These are phyloP conservation scores for Chaetops frenatus DNA, from an alignment of 2,113 vertebrate species.

Conservation along the genomic window DNA sequence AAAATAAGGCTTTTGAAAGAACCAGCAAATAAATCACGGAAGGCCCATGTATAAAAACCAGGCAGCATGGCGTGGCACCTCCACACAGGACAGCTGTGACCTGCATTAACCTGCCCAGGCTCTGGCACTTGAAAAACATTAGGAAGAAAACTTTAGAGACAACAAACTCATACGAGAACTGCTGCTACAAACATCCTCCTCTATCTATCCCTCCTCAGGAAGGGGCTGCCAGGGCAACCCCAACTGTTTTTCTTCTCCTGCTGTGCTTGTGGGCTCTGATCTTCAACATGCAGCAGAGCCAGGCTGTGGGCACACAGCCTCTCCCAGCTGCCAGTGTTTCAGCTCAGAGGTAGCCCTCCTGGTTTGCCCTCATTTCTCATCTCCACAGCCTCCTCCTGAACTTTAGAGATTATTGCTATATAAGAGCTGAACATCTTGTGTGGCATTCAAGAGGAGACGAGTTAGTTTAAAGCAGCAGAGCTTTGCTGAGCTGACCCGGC, in stretches of 20 bases:
- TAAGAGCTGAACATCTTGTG: neutral
- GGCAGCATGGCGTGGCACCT: neutral
- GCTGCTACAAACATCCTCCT: neutral
- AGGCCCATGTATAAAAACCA: neutral
- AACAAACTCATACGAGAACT: neutral
- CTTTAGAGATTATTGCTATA: neutral
- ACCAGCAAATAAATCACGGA: neutral
- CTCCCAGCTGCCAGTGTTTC: neutral
- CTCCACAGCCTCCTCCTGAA: neutral
- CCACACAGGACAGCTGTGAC: neutral
- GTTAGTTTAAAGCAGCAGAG: neutral
- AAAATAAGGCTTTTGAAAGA: neutral
- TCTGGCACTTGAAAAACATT: neutral
- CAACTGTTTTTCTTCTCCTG: neutral
- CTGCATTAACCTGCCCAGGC: neutral
- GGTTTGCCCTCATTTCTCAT: neutral
- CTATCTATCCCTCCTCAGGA: neutral
- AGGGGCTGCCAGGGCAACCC: neutral
- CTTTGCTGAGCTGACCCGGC: neutral
- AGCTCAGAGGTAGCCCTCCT: neutral
- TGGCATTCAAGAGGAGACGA: neutral
- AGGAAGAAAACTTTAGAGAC: neutral
- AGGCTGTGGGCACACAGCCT: neutral
- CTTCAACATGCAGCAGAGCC: neutral
- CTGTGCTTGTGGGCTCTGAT: neutral